phyloP scores from a whole-genome alignment of 2,113 vertebrate species.

The Siniperca knerii region DNA sequence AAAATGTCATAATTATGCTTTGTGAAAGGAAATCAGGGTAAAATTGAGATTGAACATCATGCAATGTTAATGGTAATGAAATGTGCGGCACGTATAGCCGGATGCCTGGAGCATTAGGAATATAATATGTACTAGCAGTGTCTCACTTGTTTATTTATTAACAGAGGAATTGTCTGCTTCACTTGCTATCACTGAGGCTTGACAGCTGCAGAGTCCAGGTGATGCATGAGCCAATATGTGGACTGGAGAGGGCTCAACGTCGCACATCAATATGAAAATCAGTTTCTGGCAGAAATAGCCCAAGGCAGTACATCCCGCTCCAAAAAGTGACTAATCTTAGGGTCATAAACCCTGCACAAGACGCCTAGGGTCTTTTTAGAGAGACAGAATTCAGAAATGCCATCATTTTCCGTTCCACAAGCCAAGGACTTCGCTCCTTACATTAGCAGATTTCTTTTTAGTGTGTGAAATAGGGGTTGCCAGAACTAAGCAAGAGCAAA shows the following conservation, averaged over 20 bases:
- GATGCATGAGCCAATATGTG: slow-evolving; percentile 89
- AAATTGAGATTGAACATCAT: slow-evolving; percentile 71
- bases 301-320: slow-evolving; percentile 80
- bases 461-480: slow-evolving; percentile 83
- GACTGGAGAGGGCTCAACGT: slow-evolving; percentile 82
- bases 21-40: slow-evolving; percentile 56
- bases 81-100: slow-evolving; percentile 43
- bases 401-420: slow-evolving; percentile 80
- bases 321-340: slow-evolving; percentile 85
- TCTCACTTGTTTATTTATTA: slow-evolving; percentile 85
- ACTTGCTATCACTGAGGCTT: slow-evolving; percentile 83
- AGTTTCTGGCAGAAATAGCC: slow-evolving; percentile 84
- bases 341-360: slow-evolving; percentile 85
- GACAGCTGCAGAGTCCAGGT: slow-evolving; percentile 84
- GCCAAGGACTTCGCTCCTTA: slow-evolving; percentile 74
- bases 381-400: slow-evolving; percentile 82
- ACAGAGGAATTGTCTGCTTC: slow-evolving; percentile 80
- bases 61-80: slow-evolving; percentile 82
- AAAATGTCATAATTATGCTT: slow-evolving; percentile 46
- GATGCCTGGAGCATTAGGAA: slow-evolving; percentile 56
- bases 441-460: slow-evolving; percentile 84
- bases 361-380: slow-evolving; percentile 78
- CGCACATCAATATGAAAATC: slow-evolving; percentile 89
- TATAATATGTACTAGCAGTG: slow-evolving; percentile 68
- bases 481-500: slow-evolving; percentile 81